These are phyloP conservation scores for Nilaparvata lugens DNA, from an alignment of 1,140 invertebrate genomes.

Conservation along the genomic window DNA sequence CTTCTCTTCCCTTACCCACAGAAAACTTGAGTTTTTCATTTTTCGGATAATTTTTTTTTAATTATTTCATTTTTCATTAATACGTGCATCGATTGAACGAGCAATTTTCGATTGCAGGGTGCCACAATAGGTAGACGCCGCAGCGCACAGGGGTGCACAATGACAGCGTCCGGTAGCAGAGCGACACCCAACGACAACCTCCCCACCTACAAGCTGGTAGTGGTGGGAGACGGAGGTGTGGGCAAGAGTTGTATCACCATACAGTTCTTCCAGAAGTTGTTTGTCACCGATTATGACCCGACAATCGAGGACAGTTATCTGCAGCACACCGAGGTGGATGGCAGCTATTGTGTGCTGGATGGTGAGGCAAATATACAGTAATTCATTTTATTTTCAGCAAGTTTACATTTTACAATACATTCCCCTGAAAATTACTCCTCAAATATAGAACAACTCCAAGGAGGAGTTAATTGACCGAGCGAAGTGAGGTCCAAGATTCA, in stretches of 20 bases:
- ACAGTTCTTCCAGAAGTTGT: constrained; percentile 79
- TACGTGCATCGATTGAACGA: too few species aligned
- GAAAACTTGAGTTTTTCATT: too few species aligned
- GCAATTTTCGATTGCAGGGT: too few species aligned
- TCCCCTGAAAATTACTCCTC: too few species aligned
- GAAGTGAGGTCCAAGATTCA: too few species aligned
- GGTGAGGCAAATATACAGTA: constrained; percentile 48
- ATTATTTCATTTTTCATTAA: too few species aligned
- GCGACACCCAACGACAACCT: constrained; percentile 68
- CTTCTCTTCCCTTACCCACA: too few species aligned
- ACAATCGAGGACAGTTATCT: constrained; percentile 88
- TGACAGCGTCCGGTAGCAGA: constrained; percentile 11
- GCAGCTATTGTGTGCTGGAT: constrained; percentile 83
- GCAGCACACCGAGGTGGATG: constrained; percentile 87
- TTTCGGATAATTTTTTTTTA: too few species aligned
- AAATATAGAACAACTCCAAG: too few species aligned
- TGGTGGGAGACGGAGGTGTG: constrained; percentile 82
- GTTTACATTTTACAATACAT: too few species aligned
- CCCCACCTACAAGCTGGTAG: constrained; percentile 77
- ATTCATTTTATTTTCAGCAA: too few species aligned
- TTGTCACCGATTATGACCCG: constrained; percentile 84
- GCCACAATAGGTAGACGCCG: constrained; percentile 18
- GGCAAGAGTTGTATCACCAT: constrained; percentile 89
- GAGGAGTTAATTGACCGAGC: too few species aligned
- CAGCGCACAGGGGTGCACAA: not conserved